Conservation (phyloP, 2,797 vertebrate species). For the Anguilla marmorata region DNA sequence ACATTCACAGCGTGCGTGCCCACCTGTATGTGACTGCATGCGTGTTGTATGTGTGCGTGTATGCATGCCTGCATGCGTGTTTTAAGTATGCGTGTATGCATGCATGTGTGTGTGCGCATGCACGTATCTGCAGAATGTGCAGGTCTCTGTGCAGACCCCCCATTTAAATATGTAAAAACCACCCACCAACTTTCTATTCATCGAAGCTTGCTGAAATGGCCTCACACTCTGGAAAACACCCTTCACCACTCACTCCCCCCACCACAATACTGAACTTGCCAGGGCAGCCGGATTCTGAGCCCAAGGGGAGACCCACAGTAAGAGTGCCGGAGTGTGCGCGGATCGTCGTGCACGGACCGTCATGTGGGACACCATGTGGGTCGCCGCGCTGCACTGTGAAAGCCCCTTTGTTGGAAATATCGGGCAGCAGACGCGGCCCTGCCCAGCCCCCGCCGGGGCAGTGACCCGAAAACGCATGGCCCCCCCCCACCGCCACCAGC, state of each 20-base stretch:
- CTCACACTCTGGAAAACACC: background rate
- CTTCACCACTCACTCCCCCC: background rate
- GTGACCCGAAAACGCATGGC: slow-evolving; percentile 64
- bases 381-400: slow-evolving; percentile 66
- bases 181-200: background rate
- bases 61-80: background rate
- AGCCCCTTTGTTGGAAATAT: slow-evolving; percentile 69
- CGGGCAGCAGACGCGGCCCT: slow-evolving; percentile 72
- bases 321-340: slow-evolving; percentile 45
- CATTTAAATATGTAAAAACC: background rate
- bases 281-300: background rate
- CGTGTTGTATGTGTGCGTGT: background rate
- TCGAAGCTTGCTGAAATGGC: background rate
- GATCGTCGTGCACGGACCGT: slow-evolving; percentile 49
- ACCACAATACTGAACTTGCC: background rate
- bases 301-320: background rate
- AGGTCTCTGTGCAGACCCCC: background rate
- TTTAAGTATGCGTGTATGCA: background rate
- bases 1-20: background rate
- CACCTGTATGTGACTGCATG: too few relatives aligned
- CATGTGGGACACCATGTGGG: slow-evolving; percentile 63
- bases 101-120: background rate
- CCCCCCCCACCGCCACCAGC: background rate
- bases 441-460: slow-evolving; percentile 55
- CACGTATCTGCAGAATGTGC: background rate